A percentile compares a stretch with the other conserved stretches of the same genome.
These are phyloP conservation scores for Lates calcarifer DNA, from an alignment of 2,113 vertebrate species.

Conservation along the genomic window DNA sequence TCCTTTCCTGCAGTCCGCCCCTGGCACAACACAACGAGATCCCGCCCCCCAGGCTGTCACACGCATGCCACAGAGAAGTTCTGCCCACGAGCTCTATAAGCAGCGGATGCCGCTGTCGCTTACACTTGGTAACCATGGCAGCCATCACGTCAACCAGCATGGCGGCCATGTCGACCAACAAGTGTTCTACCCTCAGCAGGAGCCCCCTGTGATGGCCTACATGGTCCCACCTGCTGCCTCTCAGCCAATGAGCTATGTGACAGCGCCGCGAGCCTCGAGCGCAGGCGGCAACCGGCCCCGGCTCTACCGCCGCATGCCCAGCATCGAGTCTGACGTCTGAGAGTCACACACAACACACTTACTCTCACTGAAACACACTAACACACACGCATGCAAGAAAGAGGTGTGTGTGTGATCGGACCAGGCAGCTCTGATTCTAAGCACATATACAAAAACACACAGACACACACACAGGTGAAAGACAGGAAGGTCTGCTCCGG, in stretches of 20 bases:
- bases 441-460: constrained; percentile 54
- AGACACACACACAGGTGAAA: constrained; percentile 35
- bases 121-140: constrained; percentile 87
- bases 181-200: constrained; percentile 90
- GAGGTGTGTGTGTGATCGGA: constrained; percentile 65
- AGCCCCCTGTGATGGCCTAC: constrained; percentile 91
- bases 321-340: constrained; percentile 99
- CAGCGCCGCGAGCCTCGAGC: constrained; percentile 92
- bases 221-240: constrained; percentile 91
- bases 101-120: constrained; percentile 91
- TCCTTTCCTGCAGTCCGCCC: constrained; percentile 91
- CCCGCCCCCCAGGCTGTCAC: constrained; percentile 84
- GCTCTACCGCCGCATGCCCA: constrained; percentile 98
- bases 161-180: constrained; percentile 77
- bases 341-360: constrained; percentile 42
- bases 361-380: constrained; percentile 57
- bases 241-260: constrained; percentile 92
- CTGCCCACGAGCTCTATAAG: constrained; percentile 94
- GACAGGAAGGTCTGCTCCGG: constrained; percentile 25
- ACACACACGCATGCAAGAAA: constrained; percentile 65
- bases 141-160: constrained; percentile 81
- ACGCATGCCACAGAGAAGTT: constrained; percentile 90
- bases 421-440: constrained; percentile 71
- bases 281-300: constrained; percentile 94
- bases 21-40: constrained; percentile 73